Evolutionary conservation across 2,797 vertebrate species (phyloP), one percentile per base, ranked within the genome.

Genomic region (Liparis tanakae): DNA sequence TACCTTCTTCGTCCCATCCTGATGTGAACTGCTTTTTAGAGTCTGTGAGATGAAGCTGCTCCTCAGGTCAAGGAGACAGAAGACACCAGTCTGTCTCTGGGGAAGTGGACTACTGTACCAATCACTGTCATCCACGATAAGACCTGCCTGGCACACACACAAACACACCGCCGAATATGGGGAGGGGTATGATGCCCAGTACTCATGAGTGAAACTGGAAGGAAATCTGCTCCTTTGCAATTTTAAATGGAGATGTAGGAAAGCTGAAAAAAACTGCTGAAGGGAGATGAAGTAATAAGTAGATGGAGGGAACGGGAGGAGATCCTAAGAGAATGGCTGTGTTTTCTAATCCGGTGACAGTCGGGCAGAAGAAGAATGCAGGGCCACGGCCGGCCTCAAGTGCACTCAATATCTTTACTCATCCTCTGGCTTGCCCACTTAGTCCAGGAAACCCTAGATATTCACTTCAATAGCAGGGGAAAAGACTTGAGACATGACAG

Each of bases 351-450:
- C 12, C n/a, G 83, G 71, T 86, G 87, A 90, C 6, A 80, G 87
- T 85, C 87, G 80, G 82, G 69, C 58, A 81, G 74, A 39, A 63
- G 75, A 88, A 75, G 81, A 91, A 91, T 91, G 85, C 74, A 76
- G 69, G 56, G 54, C 68, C 68, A 62, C n/a, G 58, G 54, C 69
- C 41, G 75, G 75, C 67, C 68, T 76, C 37, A 70, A 67, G 74
- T 57, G 4, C 58, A 72, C 68, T 72, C 55, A 83, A 58, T 79
- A 76, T 77, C 84, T 79, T 59, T 74, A 82, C 80, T 78, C 88
- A 87, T 90, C 81, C 81, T 87, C 75, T 75, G 79, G 70, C 84
- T 73, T 73, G 67, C 54, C 84, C 86, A 90, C 86, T 92, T 90
- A 91, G 76, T 57, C 56, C 30, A 66, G 73, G 90, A 92, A 92